These are phyloP conservation scores for Hydrochoerus hydrochaeris DNA, from an alignment of 2,113 vertebrate species.

Conservation along the genomic window DNA sequence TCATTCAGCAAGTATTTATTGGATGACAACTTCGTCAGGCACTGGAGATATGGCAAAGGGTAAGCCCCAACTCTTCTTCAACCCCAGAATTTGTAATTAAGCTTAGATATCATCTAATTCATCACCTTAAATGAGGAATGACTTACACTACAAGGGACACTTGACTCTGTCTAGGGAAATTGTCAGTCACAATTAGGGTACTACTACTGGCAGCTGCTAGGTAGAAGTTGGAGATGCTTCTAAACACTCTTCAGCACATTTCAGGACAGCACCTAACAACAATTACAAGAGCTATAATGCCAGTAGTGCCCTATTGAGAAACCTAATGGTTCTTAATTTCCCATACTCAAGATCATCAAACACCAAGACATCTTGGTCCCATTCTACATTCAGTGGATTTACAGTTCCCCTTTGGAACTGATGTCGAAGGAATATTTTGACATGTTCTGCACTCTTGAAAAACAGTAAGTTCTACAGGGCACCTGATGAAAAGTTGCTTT, in stretches of 20 bases:
- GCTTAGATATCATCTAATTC: not conserved
- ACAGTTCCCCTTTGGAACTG: not conserved
- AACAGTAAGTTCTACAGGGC: not conserved
- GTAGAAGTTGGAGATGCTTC: not conserved
- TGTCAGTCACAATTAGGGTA: not conserved
- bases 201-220: not conserved
- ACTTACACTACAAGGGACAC: not conserved
- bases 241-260: not conserved
- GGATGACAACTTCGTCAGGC: not conserved
- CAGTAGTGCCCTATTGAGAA: not conserved
- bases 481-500: not conserved
- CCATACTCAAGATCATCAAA: not conserved
- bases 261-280: not conserved
- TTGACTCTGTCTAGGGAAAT: not conserved
- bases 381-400: not conserved
- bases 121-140: not conserved
- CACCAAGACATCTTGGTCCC: not conserved
- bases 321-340: not conserved
- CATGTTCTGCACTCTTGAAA: not conserved
- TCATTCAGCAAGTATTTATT: not conserved
- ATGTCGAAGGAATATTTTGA: not conserved
- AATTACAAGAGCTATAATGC: not conserved
- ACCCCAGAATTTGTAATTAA: not conserved
- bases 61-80: not conserved
- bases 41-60: not conserved